phyloP scores from a whole-genome alignment of 53 echinoderm and acorn worm genomes.

The Patiria pectinifera region DNA sequence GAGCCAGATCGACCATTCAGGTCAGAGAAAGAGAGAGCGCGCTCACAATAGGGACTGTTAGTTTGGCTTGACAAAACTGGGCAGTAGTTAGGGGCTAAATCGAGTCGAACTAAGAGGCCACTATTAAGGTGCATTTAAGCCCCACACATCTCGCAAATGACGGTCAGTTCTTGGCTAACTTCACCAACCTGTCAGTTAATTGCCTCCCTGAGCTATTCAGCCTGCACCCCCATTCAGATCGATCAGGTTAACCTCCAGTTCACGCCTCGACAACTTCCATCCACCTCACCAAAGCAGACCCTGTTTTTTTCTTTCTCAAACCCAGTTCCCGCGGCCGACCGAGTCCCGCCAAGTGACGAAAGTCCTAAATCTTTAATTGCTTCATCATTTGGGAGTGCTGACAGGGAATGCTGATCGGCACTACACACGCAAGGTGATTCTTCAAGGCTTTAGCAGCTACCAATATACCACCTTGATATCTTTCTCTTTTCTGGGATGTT shows the following conservation, averaged over 20 bases:
- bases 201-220: conserved; percentile 5
- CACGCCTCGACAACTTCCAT: conserved; percentile 42
- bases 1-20: background rate
- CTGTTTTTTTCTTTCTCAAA: background rate
- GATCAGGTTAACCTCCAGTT: background rate
- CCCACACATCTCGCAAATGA: conserved; percentile 34
- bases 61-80: conserved; percentile 2
- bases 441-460: background rate
- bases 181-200: conserved; percentile 8
- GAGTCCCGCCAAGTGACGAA: conserved; percentile 41
- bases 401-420: background rate
- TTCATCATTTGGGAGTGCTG: conserved; percentile 16
- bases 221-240: background rate
- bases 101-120: background rate
- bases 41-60: conserved; percentile 14
- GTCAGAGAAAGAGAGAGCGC: background rate
- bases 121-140: conserved; percentile 24
- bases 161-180: background rate
- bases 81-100: conserved; percentile 14
- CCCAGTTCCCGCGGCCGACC: background rate
- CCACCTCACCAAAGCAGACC: background rate
- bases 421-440: background rate
- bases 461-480: background rate
- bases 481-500: background rate
- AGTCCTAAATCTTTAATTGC: conserved; percentile 52